Evolutionary conservation across 35 echinoderm and acorn worm species (phyloP).

Genomic region (Strongylocentrotus purpuratus): DNA sequence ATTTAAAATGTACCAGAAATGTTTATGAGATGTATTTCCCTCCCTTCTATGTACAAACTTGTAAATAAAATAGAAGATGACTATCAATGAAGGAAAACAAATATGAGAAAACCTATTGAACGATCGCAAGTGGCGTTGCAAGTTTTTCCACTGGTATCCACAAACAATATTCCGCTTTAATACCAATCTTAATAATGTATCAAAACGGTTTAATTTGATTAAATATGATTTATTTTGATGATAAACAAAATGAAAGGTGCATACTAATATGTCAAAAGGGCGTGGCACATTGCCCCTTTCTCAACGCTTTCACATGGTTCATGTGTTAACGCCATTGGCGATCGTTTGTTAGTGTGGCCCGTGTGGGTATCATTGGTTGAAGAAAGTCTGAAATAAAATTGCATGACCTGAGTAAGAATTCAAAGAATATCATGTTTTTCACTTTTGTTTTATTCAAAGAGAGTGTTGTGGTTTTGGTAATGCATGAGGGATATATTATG

Average conservation of each 20-base stretch:
- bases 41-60: not conserved
- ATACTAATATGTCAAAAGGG: not conserved
- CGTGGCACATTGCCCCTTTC: not conserved
- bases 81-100: not conserved
- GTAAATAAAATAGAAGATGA: not conserved
- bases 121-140: not conserved
- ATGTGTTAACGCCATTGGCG: not conserved
- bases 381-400: conserved; percentile 7
- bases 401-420: not conserved
- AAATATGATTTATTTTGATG: not conserved
- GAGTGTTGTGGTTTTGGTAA: not conserved
- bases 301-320: not conserved
- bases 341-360: not conserved
- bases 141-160: too few relatives aligned
- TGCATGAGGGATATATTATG: not conserved
- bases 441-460: not conserved
- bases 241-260: not conserved
- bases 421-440: not conserved
- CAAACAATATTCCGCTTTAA: too few relatives aligned
- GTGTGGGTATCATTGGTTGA: not conserved
- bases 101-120: not conserved
- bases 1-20: not conserved
- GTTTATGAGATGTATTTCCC: not conserved
- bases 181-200: not conserved
- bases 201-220: not conserved